phyloP scores from a whole-genome alignment of 2,888 invertebrate species.

The Hypsopygia costalis region DNA sequence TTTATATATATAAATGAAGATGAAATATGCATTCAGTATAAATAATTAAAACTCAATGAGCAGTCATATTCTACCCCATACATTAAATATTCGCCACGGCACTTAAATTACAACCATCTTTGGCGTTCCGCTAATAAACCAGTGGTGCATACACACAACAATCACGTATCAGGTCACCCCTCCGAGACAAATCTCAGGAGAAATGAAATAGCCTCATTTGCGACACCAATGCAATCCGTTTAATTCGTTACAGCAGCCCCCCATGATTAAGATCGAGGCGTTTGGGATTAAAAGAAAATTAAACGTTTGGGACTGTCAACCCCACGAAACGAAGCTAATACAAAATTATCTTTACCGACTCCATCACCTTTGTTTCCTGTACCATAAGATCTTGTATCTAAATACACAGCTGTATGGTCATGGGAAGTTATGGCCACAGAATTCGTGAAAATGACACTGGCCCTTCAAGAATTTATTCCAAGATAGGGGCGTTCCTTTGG shows the following conservation, averaged over 20 bases:
- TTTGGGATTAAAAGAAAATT: constrained; percentile 79
- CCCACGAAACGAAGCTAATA: constrained; percentile 42
- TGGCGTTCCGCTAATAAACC: constrained; percentile 26
- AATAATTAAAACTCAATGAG: background rate
- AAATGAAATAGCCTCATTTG: constrained; percentile 76
- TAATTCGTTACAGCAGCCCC: constrained; percentile 75
- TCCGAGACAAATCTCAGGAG: constrained; percentile 53
- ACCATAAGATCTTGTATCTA: constrained; percentile 25
- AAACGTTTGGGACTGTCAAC: constrained; percentile 69
- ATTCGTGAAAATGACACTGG: constrained; percentile 50
- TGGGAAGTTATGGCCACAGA: constrained; percentile 48
- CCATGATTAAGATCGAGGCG: constrained; percentile 69
- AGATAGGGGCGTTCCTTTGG: constrained; percentile 73
- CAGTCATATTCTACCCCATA: background rate
- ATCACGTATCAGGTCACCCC: constrained; percentile 47
- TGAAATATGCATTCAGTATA: background rate
- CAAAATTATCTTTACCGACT: constrained; percentile 9
- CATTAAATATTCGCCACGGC: constrained; percentile 6
- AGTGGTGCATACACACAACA: constrained; percentile 47
- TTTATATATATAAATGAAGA: too few relatives aligned
- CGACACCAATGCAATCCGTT: constrained; percentile 76
- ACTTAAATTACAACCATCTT: constrained; percentile 5
- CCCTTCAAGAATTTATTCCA: constrained; percentile 72
- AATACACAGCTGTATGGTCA: constrained; percentile 8
- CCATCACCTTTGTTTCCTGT: constrained; percentile 19